Evolutionary conservation across 2,888 invertebrate species (phyloP).

Genomic region (Acronicta alni): DNA sequence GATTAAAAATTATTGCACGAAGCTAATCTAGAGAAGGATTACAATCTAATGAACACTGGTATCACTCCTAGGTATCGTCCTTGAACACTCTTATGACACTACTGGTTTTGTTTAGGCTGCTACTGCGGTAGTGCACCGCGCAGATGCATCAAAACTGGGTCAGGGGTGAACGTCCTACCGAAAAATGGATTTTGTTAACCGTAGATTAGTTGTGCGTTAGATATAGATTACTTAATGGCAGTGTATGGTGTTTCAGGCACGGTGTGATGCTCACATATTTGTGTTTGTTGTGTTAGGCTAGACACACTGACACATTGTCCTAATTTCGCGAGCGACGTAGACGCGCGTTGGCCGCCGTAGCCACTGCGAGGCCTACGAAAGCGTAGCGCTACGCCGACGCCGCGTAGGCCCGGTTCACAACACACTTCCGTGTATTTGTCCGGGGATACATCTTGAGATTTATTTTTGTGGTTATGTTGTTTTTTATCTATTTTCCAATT

Average conservation of each 20-base stretch:
- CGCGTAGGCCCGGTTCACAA: constrained; percentile 63
- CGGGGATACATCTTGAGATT: constrained; percentile 66
- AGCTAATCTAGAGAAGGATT: constrained; percentile 59
- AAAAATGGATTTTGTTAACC: constrained; percentile 66
- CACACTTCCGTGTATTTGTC: constrained; percentile 77
- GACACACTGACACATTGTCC: constrained; percentile 81
- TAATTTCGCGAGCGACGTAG: constrained; percentile 72
- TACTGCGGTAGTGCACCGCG: constrained; percentile 76
- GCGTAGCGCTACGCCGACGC: constrained; percentile 81
- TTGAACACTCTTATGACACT: constrained; percentile 67
- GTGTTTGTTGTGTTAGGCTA: constrained; percentile 66
- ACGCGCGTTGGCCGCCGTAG: constrained; percentile 78
- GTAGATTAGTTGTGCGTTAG: constrained; percentile 49
- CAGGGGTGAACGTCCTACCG: constrained; percentile 79
- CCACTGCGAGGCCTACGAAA: constrained; percentile 85
- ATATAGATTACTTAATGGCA: constrained; percentile 64
- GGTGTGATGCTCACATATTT: constrained; percentile 61
- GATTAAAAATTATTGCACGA: constrained; percentile 68
- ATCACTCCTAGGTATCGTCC: constrained; percentile 69
- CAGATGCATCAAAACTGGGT: constrained; percentile 82
- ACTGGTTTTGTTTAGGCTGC: constrained; percentile 58
- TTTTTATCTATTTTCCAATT: neutral
- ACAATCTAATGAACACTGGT: constrained; percentile 84
- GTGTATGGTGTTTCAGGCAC: constrained; percentile 58
- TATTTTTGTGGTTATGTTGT: constrained; percentile 11